A percentile compares a stretch with the other conserved stretches of the same genome.
Conservation (phyloP, 1,140 invertebrate species). For the Xylocopa sonorina region DNA sequence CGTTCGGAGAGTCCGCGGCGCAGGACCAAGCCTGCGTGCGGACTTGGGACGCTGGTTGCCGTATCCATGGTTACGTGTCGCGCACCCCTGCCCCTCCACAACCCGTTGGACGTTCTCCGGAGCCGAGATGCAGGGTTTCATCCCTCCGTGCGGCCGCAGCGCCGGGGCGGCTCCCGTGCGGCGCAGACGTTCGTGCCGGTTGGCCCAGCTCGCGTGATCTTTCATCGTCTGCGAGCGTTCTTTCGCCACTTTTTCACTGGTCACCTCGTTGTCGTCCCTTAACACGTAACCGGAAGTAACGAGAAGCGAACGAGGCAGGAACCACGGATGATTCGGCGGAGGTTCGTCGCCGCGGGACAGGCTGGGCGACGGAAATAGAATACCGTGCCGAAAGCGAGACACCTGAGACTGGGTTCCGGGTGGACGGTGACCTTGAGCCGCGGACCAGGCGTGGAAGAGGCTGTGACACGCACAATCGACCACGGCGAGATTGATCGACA, state of each 20-base stretch:
- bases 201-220: constrained; percentile 71
- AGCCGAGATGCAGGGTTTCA: constrained; percentile 70
- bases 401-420: constrained; percentile 24
- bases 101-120: constrained; percentile 33
- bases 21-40: constrained; percentile 73
- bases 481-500: background rate
- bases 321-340: background rate
- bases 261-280: background rate
- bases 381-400: background rate
- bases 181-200: constrained; percentile 76
- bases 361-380: background rate
- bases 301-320: background rate
- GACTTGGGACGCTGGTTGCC: constrained; percentile 41
- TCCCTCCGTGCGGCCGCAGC: constrained; percentile 71
- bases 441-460: constrained; percentile 9
- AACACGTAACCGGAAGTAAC: accelerated
- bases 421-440: constrained; percentile 57
- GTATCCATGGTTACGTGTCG: constrained; percentile 62
- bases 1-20: constrained; percentile 59
- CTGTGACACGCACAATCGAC: background rate
- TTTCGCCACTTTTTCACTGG: constrained; percentile 1
- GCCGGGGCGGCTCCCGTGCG: constrained; percentile 77
- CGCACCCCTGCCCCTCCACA: background rate
- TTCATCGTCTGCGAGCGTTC: background rate
- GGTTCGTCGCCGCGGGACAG: background rate